Conservation (phyloP, 1,140 invertebrate species). For the Euwallacea similis region DNA sequence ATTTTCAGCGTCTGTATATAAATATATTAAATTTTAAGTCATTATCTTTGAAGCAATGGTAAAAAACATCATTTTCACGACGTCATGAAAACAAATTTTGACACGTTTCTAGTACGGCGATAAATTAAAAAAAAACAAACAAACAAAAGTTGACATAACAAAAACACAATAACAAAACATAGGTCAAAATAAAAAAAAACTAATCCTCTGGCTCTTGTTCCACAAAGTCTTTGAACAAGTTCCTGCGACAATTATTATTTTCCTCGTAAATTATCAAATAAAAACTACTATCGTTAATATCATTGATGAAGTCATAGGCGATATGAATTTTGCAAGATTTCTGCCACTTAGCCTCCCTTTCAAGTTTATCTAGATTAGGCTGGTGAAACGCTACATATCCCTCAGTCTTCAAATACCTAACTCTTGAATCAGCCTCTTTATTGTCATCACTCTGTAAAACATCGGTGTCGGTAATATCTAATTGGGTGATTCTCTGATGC, state of each 20-base stretch:
- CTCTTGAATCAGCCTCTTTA: slow-evolving; percentile 26
- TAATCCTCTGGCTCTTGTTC: slow-evolving; percentile 38
- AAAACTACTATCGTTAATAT: slow-evolving; percentile 59
- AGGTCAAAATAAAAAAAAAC: background rate
- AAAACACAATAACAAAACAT: background rate
- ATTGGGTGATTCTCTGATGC: slow-evolving; percentile 30
- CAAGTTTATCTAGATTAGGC: slow-evolving; percentile 55
- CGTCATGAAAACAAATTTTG: background rate
- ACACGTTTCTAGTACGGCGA: background rate
- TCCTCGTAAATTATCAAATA: slow-evolving; percentile 61
- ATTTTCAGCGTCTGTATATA: too few species aligned
- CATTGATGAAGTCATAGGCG: slow-evolving; percentile 57
- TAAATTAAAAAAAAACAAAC: background rate
- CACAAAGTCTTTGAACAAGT: slow-evolving; percentile 55
- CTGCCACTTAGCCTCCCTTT: slow-evolving; percentile 58
- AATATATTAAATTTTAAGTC: too few species aligned
- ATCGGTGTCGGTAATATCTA: slow-evolving; percentile 29
- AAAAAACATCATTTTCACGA: too few species aligned
- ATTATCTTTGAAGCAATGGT: too few species aligned
- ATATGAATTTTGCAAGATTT: slow-evolving; percentile 61
- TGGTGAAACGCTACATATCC: slow-evolving; percentile 59
- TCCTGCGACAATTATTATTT: slow-evolving; percentile 60
- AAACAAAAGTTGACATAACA: too few species aligned
- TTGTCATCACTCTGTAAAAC: slow-evolving; percentile 36
- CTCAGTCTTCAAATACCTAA: slow-evolving; percentile 49